These are phyloP conservation scores for Lasius fuliginosus DNA, from an alignment of 2,888 invertebrate genomes.

Conservation along the genomic window DNA sequence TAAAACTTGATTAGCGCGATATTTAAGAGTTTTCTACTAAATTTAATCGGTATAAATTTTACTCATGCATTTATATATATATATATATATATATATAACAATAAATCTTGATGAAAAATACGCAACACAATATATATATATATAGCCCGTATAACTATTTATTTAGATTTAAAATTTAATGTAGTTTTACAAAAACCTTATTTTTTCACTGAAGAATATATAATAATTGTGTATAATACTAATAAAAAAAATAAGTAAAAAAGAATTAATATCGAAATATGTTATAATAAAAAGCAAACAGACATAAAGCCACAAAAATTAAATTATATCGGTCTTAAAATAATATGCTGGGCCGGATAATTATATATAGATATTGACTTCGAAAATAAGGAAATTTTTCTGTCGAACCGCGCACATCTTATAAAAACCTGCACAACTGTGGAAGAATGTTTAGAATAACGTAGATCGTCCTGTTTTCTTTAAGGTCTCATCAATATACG, in stretches of 20 bases:
- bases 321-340: not conserved
- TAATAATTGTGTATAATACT: constrained; percentile 16
- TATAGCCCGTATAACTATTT: not conserved
- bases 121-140: too few relatives aligned
- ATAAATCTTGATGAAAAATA: constrained; percentile 9
- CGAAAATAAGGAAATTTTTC: not conserved
- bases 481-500: constrained; percentile 34
- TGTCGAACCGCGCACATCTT: not conserved
- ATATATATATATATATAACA: too few relatives aligned
- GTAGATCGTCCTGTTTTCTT: constrained; percentile 16
- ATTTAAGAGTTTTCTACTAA: not conserved
- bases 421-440: constrained; percentile 1
- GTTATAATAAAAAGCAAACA: not conserved
- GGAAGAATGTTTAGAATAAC: constrained; percentile 23
- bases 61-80: not conserved
- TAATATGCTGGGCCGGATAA: not conserved
- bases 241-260: constrained; percentile 5
- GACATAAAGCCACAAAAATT: not conserved
- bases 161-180: constrained; percentile 9
- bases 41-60: not conserved
- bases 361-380: constrained; percentile 16
- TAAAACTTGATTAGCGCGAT: not conserved
- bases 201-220: not conserved
- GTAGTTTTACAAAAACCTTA: not conserved
- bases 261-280: not conserved